A percentile compares a stretch with the other conserved stretches of the same genome.
Conservation (phyloP, 1,140 invertebrate species). For the Galendromus occidentalis region DNA sequence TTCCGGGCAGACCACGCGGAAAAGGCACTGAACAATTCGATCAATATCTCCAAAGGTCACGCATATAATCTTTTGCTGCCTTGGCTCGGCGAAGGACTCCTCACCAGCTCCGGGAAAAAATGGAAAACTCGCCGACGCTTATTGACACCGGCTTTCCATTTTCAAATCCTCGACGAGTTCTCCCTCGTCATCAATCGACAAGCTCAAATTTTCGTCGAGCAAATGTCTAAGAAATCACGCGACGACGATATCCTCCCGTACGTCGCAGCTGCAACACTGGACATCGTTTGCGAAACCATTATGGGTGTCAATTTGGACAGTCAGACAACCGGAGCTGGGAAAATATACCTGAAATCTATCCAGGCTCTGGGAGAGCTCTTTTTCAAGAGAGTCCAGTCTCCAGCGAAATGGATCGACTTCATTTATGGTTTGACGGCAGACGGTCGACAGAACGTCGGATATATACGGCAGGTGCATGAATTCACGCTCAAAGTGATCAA, state of each 20-base stretch:
- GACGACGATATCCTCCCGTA: conserved; percentile 54
- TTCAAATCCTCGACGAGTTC: conserved; percentile 61
- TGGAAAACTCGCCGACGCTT: conserved; percentile 57
- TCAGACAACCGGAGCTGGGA: background rate
- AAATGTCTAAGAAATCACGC: conserved; percentile 37
- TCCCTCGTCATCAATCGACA: conserved; percentile 55
- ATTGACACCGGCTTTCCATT: conserved; percentile 72
- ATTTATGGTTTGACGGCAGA: background rate
- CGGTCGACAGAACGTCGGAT: background rate
- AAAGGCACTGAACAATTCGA: conserved; percentile 37
- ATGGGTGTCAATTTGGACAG: background rate
- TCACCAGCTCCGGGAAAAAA: conserved; percentile 40
- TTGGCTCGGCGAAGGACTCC: conserved; percentile 41
- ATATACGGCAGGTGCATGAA: background rate
- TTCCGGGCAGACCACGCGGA: background rate
- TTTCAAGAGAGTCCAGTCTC: background rate
- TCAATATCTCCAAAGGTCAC: conserved; percentile 41
- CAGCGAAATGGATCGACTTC: background rate
- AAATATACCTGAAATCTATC: background rate
- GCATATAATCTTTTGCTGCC: conserved; percentile 44
- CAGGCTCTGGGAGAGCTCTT: background rate
- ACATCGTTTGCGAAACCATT: conserved; percentile 46
- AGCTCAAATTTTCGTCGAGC: conserved; percentile 39
- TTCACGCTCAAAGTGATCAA: background rate
- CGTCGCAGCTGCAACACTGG: conserved; percentile 58